Base-by-base conservation (phyloP, 2,888 invertebrate species). In the Drosophila nr. medialis region DNA sequence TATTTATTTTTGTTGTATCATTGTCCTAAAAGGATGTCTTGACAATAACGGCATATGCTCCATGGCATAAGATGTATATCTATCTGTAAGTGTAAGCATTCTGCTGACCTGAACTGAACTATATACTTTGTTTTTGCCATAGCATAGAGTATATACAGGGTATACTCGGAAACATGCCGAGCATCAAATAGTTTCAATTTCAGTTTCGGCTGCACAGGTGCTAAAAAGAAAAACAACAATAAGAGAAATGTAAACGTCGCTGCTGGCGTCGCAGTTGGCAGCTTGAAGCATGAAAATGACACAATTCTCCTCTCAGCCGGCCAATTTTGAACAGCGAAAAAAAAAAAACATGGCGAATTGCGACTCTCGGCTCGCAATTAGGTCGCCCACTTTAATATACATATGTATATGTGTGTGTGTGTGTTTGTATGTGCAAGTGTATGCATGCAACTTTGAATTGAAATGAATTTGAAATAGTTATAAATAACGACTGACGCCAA, bases 331-430 rank as follows among this genome's bases (percentile, higher is more conserved):
- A 13, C 0, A 55, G 36, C 7, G 59, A 48, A 54, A 38, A 36
- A 18, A 54, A 21, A 51, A 62, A 42, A 51, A 40, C 4, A 32
- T n/a, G 40, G 59, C 73, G 50, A 62, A 61, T 62, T 71, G 63
- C 66, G 56, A 66, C 75, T 79, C 79, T 79, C 75, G 45, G 48
- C 77, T 79, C 75, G 82, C 90, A 90, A 86, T 91, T 86, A 80
- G 86, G 84, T 86, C 77, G 77, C 72, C 67, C 91, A 85, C 87
- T 90, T 80, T 73, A 73, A 83, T 80, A 74, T 27, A 18, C 18
- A 18, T 24, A 24, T 21, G 1, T 11, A 11, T 34, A 34, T 18
- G 3, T 18, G 5, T n/a, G 1, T 11, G 18, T 34, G 53, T 18
- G 3, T 18, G 5, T n/a, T 4, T 36, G 53, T 24, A 24, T 24